A percentile compares a stretch with the other conserved stretches of the same genome.
Conservation (phyloP, 2,888 invertebrate species). For the Odontothrips loti region DNA sequence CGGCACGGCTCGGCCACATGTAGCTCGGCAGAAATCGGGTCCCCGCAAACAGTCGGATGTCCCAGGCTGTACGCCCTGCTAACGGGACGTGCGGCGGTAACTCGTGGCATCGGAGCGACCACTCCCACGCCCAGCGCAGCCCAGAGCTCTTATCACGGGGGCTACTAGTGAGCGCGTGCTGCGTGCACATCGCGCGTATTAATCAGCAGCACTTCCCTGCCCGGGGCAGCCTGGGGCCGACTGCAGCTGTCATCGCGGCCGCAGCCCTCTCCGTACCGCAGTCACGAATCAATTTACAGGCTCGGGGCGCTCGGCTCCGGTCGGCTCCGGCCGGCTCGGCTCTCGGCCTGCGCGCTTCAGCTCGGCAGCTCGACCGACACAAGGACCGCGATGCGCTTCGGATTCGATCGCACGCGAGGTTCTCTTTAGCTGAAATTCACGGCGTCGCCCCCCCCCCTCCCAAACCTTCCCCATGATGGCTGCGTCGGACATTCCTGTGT, state of each 20-base stretch:
- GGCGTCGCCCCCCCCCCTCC: too few species aligned
- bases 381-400: too few species aligned
- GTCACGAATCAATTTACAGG: slow-evolving; percentile 22
- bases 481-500: background rate
- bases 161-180: too few species aligned
- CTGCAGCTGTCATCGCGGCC: slow-evolving; percentile 11
- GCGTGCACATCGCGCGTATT: background rate
- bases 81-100: background rate
- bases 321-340: background rate
- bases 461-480: background rate
- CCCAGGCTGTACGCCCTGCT: background rate
- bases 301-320: background rate
- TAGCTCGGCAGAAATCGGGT: background rate
- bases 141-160: too few species aligned
- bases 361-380: background rate
- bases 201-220: background rate
- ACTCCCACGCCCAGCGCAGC: background rate
- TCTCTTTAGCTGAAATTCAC: too few species aligned
- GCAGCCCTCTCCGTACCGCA: background rate
- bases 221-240: background rate
- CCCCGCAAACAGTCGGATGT: background rate
- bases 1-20: background rate
- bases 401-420: too few species aligned
- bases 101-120: background rate
- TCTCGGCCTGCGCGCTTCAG: background rate